Percentiles rank a stretch among this genome's conserved stretches.
Evolutionary conservation across 2,797 vertebrate genomes (phyloP).

Genomic region (Myripristis jacobus): DNA sequence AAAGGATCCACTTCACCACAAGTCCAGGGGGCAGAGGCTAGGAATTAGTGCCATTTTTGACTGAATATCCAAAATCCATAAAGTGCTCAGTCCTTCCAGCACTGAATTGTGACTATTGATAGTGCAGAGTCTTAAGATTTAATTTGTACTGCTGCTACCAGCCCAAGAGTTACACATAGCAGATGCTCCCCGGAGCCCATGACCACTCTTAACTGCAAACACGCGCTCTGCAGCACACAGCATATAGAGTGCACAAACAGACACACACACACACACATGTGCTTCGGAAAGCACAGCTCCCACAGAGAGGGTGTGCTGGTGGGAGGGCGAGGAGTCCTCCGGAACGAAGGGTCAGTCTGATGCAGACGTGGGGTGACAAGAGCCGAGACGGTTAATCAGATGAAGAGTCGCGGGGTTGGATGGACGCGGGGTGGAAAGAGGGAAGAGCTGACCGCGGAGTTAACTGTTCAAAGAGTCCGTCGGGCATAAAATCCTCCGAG

Average conservation of each 20-base stretch:
- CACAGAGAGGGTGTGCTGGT: constrained; percentile 27
- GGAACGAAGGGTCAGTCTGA: constrained; percentile 55
- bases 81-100: constrained; percentile 30
- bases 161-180: constrained; percentile 38
- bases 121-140: constrained; percentile 32
- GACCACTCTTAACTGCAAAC: constrained; percentile 48
- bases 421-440: constrained; percentile 51
- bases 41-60: constrained; percentile 36
- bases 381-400: constrained; percentile 56
- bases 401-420: constrained; percentile 41
- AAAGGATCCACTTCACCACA: constrained; percentile 46
- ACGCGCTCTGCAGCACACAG: constrained; percentile 28
- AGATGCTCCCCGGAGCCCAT: constrained; percentile 44
- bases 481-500: constrained; percentile 66
- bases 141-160: constrained; percentile 23
- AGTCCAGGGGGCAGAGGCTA: constrained; percentile 16
- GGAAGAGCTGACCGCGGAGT: constrained; percentile 65
- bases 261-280: constrained; percentile 19
- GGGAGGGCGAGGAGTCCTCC: constrained; percentile 46
- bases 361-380: constrained; percentile 45
- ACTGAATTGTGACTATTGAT: constrained; percentile 37
- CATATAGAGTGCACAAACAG: constrained; percentile 14
- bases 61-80: constrained; percentile 59
- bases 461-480: constrained; percentile 65
- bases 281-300: constrained; percentile 44